These are phyloP conservation scores for Lasioglossum calceatum DNA, from an alignment of 2,888 invertebrate genomes.

Conservation along the genomic window DNA sequence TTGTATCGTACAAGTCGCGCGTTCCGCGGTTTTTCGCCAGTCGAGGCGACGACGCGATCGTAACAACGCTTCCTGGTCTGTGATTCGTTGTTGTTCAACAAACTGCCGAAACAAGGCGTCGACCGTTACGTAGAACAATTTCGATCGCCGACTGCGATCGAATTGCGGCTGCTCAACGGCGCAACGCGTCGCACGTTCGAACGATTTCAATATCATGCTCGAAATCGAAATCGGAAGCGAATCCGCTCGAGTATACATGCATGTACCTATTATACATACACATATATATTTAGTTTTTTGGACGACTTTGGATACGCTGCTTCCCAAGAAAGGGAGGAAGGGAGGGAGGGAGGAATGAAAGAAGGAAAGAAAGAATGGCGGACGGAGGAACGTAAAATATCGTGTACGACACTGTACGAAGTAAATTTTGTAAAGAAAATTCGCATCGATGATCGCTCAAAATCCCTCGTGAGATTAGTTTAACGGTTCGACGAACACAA, in stretches of 20 bases:
- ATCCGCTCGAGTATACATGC: not conserved
- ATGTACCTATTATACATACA: not conserved
- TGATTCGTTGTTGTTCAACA: conserved; percentile 2
- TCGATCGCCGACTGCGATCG: not conserved
- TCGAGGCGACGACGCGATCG: not conserved
- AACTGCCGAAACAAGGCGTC: not conserved
- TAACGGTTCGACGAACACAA: not conserved
- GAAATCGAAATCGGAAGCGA: not conserved
- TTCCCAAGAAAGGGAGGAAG: not conserved
- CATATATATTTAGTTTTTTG: not conserved
- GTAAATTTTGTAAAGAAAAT: not conserved
- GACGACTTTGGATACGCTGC: not conserved
- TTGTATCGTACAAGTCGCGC: conserved; percentile 80
- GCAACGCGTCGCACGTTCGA: not conserved
- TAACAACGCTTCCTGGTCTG: conserved; percentile 2
- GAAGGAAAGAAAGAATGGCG: not conserved
- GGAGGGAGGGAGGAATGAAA: not conserved
- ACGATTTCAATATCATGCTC: not conserved
- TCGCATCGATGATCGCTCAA: conserved; percentile 62
- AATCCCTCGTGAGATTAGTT: conserved; percentile 58
- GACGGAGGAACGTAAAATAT: not conserved
- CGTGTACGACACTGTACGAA: not conserved
- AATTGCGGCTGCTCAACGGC: not conserved
- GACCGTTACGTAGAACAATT: not conserved
- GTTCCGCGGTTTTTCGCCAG: conserved; percentile 30